Evolutionary conservation across 1,140 invertebrate genomes (phyloP).

Genomic region (Heliothis virescens): DNA sequence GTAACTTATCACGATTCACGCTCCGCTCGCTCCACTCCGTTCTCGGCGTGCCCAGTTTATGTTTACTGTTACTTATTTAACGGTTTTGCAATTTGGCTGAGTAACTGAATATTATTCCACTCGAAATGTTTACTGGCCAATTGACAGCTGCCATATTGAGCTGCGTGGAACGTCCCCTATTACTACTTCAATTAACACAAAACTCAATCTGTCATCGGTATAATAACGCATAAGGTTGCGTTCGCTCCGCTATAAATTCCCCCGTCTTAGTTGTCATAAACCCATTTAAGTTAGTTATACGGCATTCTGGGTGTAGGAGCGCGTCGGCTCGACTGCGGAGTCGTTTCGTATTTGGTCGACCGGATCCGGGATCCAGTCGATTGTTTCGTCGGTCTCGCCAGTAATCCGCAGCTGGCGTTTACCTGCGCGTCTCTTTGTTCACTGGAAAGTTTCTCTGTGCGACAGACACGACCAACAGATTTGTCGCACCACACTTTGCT

Average conservation of each 20-base stretch:
- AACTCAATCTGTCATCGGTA: slow-evolving; percentile 60
- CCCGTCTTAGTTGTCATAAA: slow-evolving; percentile 78
- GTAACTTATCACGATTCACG: slow-evolving; percentile 62
- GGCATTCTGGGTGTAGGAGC: slow-evolving; percentile 53
- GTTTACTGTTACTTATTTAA: slow-evolving; percentile 76
- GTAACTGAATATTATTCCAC: slow-evolving; percentile 58
- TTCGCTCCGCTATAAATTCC: slow-evolving; percentile 64
- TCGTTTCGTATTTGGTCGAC: slow-evolving; percentile 54
- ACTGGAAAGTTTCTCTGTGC: slow-evolving; percentile 72
- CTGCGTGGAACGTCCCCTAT: slow-evolving; percentile 40
- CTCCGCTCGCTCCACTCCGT: slow-evolving; percentile 59
- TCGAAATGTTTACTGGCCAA: slow-evolving; percentile 53
- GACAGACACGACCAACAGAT: slow-evolving; percentile 62
- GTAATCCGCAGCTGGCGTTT: slow-evolving; percentile 80
- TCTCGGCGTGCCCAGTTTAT: slow-evolving; percentile 46
- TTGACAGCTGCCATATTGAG: slow-evolving; percentile 56
- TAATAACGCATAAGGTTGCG: slow-evolving; percentile 61
- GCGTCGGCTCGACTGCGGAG: slow-evolving; percentile 48
- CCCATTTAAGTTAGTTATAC: slow-evolving; percentile 74
- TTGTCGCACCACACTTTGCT: slow-evolving; percentile 62
- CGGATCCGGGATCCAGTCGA: slow-evolving; percentile 56
- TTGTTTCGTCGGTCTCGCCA: slow-evolving; percentile 61
- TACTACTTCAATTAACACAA: slow-evolving; percentile 59
- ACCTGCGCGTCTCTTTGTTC: slow-evolving; percentile 80
- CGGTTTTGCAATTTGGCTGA: slow-evolving; percentile 62